Conservation (phyloP, 2,888 invertebrate genomes). For the Melanophora roralis region DNA sequence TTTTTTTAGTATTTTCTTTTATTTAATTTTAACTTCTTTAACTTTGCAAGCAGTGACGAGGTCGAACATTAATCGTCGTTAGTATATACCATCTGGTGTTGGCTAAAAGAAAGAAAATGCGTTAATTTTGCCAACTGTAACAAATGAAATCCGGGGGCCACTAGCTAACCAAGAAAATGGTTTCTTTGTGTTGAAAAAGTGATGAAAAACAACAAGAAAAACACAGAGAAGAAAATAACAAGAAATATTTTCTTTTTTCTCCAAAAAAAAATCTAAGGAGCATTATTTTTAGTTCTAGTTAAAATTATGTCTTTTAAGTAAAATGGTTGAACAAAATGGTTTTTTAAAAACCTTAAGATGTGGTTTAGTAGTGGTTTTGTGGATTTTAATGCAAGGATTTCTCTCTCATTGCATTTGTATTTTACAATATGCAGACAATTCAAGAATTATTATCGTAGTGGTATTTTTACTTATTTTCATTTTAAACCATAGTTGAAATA, state of each 20-base stretch:
- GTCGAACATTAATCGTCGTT: conserved; percentile 60
- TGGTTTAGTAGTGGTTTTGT: conserved; percentile 19
- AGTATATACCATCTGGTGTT: conserved; percentile 57
- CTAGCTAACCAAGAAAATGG: conserved; percentile 59
- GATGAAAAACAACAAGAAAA: conserved; percentile 27
- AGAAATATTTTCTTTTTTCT: conserved; percentile 52
- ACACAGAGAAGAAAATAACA: conserved; percentile 64
- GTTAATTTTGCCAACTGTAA: conserved; percentile 65
- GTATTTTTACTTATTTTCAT: conserved; percentile 22
- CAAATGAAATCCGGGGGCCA: conserved; percentile 65
- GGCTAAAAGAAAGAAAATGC: conserved; percentile 48
- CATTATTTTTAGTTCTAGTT: conserved; percentile 49
- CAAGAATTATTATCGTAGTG: background rate
- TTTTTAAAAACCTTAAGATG: conserved; percentile 13
- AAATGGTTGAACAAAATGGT: background rate
- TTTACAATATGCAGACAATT: conserved; percentile 25
- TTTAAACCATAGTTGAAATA: conserved; percentile 39
- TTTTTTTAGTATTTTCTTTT: background rate
- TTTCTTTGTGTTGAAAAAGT: conserved; percentile 36
- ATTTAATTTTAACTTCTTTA: background rate
- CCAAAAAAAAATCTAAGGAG: conserved; percentile 47
- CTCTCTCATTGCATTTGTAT: conserved; percentile 31
- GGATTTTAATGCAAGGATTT: background rate
- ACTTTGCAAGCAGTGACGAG: conserved; percentile 41
- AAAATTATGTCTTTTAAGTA: conserved; percentile 25